These are phyloP conservation scores for Enteromius viviparus DNA, from an alignment of 2,797 vertebrate genomes.

Conservation along the genomic window DNA sequence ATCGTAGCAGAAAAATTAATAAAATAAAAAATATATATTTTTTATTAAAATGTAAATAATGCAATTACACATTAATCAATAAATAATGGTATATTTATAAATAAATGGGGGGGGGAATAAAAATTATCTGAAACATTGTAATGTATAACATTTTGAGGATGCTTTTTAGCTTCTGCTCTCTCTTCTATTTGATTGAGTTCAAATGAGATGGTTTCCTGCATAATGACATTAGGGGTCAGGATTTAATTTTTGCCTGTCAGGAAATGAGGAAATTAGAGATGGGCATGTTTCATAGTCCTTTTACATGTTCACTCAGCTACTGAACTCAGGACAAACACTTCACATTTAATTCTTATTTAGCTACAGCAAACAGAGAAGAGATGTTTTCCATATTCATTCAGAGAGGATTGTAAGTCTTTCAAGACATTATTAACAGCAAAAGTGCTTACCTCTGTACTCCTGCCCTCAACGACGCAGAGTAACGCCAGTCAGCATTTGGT, in stretches of 20 bases:
- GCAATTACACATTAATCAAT: neutral
- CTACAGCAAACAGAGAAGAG: neutral
- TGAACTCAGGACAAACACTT: neutral
- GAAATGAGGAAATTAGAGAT: conserved; percentile 11
- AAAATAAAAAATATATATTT: neutral
- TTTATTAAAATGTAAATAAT: neutral
- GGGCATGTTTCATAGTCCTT: neutral
- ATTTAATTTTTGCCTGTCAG: neutral
- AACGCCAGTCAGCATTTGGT: conserved; percentile 98
- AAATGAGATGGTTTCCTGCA: conserved; percentile 9
- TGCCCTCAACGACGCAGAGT: conserved; percentile 95
- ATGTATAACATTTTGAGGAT: neutral
- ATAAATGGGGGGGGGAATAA: neutral
- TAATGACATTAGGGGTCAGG: neutral
- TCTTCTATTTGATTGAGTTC: conserved; percentile 11
- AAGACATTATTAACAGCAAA: conserved; percentile 56
- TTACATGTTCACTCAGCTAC: conserved; percentile 4
- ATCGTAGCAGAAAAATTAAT: neutral
- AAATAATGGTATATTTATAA: neutral
- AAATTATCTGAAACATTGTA: too few species aligned
- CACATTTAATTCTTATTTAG: neutral
- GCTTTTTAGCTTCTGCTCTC: conserved; percentile 5
- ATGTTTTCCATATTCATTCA: neutral
- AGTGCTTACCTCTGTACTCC: conserved; percentile 94
- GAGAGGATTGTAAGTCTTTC: conserved; percentile 61